Base-by-base conservation (phyloP, 1,140 invertebrate species). In the Calephelis nemesis region DNA sequence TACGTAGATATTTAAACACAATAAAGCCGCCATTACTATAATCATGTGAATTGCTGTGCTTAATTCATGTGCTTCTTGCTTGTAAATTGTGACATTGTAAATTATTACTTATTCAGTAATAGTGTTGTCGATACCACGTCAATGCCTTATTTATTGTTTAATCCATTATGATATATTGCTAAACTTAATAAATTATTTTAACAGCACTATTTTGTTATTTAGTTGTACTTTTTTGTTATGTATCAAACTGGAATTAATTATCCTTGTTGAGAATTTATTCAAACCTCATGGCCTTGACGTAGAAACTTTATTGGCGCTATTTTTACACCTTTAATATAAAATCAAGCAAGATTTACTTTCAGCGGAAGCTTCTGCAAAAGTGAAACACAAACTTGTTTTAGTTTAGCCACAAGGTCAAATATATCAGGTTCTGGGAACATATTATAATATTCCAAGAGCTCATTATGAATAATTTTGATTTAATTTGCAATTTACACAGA, bases 131-230 rank as follows among this genome's bases (percentile, higher is more conserved):
- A 84, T 79, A 89, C 80, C 86, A 88, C 84, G 81, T 87, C 82
- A 91, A 81, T 90, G 89, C 87, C 89, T 91, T 91, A 91, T 78
- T 85, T 84, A 84, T 88, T 84, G 83, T 90, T 88, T 90, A 85
- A 84, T 75, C 85, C 81, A 85, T 83, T 79, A 78, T 79, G 78
- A 78, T 83, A 84, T 81, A 83, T 83, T 79, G 87, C 86, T 85
- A 79, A 87, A 82, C 70, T 80, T 74, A 91, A 91, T 88, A 88
- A 91, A 90, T 74, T 89, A 90, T 90, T 91, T 91, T 87, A 88
- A 85, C 81, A 90, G 64, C 75, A 74, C 63, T 63, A 52, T 73
- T 68, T 76, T 80, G 76, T 76, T 68, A 73, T 68, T 72, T 69
- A 63, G 49, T 50, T 13, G 68, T 66, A 62, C 30, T 52, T 65